Base-by-base conservation (phyloP, 2,888 invertebrate species). In the Philereme vetulata region DNA sequence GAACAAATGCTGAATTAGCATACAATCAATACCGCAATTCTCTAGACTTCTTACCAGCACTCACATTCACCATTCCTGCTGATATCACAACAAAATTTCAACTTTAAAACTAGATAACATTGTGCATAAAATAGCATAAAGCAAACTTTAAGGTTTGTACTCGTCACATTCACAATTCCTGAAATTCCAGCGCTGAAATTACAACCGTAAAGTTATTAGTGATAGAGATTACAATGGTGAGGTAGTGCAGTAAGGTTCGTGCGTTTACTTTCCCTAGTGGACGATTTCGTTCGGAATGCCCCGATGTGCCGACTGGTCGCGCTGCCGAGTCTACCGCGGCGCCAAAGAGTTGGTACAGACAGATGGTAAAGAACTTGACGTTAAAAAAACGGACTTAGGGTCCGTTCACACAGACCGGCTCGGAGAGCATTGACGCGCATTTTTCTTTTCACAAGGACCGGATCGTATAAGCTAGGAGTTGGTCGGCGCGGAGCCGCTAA, bases 201-300 rank as follows among this genome's bases (percentile, higher is more conserved):
- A 10, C 43, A 52, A 59, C 59, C 46, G 7, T 62, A 62, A 34
- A 33, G 11, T 7, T 1, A 42, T 46, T 4, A 6, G 36, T 4
- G 49, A 44, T 56, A 64, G 55, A 64, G 64, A 60, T 59, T 48
- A 52, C 10, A 56, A 68, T 9, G 6, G 10, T 50, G 21, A 34
- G 47, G n/a, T 8, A 11, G 50, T 60, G 53, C 62, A 67, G 68
- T 62, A 70, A 68, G 70, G 72, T 73, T 69, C 72, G 72, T 71
- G 77, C 72, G 84, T 86, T 87, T 90, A 90, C 90, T 90, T 90
- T 90, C 91, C 88, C 91, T 82, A 67, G 77, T 78, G 80, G 84
- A 81, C 78, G 80, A 84, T 84, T 83, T 84, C 75, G 85, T 80
- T 78, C 82, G 87, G 88, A 89, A 88, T 88, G 87, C 82, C 61